A percentile compares a stretch with the other conserved stretches of the same genome.
These are phyloP conservation scores for Tachyglossus aculeatus DNA, from an alignment of 2,797 vertebrate species.

Conservation along the genomic window DNA sequence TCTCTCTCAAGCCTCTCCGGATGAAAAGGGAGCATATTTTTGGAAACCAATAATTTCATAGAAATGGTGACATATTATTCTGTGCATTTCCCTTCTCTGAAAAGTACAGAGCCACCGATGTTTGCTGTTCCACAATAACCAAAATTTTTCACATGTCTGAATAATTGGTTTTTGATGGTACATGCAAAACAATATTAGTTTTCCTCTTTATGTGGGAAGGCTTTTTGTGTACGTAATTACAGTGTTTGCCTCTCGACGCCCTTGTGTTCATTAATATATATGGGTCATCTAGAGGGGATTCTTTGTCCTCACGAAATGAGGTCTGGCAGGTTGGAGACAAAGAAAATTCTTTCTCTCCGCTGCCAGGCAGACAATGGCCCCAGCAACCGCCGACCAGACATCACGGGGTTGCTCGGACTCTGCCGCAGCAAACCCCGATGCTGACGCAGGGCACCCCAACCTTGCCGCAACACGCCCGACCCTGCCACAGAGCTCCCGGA, in stretches of 20 bases:
- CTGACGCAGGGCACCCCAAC: too few species aligned
- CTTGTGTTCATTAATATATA: slow-evolving; percentile 48
- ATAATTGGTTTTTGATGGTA: slow-evolving; percentile 59
- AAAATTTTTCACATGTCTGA: slow-evolving; percentile 57
- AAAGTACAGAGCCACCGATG: slow-evolving; percentile 50
- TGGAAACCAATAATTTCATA: slow-evolving; percentile 62
- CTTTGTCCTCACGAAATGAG: slow-evolving; percentile 35
- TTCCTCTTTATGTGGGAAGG: slow-evolving; percentile 55
- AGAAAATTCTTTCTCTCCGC: slow-evolving; percentile 9
- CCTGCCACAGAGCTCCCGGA: too few species aligned
- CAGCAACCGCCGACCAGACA: too few species aligned
- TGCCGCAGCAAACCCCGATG: too few species aligned
- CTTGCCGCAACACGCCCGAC: too few species aligned
- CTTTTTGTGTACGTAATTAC: slow-evolving; percentile 56
- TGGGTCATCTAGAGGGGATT: slow-evolving; percentile 31
- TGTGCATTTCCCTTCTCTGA: slow-evolving; percentile 31
- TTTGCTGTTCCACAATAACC: slow-evolving; percentile 51
- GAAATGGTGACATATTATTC: slow-evolving; percentile 43
- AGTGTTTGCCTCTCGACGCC: slow-evolving; percentile 23
- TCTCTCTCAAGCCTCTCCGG: slow-evolving; percentile 32
- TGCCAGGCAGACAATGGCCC: slow-evolving; percentile 32
- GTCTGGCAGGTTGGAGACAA: slow-evolving; percentile 43
- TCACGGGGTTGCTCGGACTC: too few species aligned
- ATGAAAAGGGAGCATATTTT: slow-evolving; percentile 64
- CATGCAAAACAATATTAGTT: slow-evolving; percentile 49